phyloP scores from a whole-genome alignment of 2,888 invertebrate species.

The Rhagonycha fulva region DNA sequence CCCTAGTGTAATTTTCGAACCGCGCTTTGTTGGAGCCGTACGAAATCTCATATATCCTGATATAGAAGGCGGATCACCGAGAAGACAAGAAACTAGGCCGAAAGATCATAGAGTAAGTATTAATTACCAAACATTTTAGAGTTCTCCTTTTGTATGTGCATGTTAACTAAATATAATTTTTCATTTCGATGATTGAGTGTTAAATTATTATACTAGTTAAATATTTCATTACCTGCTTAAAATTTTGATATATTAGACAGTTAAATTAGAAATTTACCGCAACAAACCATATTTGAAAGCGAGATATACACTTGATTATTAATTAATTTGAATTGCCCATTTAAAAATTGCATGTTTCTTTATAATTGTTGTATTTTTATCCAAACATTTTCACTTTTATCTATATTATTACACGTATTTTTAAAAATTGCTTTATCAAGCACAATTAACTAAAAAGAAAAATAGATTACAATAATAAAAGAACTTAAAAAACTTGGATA shows the following conservation, averaged over 20 bases:
- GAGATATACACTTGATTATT: background rate
- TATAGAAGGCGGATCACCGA: conserved; percentile 74
- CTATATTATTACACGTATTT: background rate
- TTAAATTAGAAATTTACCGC: background rate
- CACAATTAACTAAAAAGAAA: background rate
- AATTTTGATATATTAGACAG: background rate
- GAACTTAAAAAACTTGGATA: background rate
- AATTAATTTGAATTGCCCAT: background rate
- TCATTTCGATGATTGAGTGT: background rate
- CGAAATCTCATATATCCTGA: conserved; percentile 91
- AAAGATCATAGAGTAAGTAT: conserved; percentile 75
- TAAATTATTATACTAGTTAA: background rate
- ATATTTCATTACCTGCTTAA: background rate
- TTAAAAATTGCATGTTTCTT: background rate
- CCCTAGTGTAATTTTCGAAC: conserved; percentile 92
- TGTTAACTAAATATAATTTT: background rate
- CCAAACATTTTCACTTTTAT: background rate
- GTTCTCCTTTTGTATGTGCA: background rate
- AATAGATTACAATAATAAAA: background rate
- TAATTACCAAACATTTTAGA: background rate
- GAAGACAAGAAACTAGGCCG: conserved; percentile 84
- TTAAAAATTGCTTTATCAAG: too few species aligned
- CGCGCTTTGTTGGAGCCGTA: conserved; percentile 87
- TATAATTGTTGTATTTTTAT: background rate
- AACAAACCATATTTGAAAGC: background rate